Base-by-base conservation (phyloP, 2,113 vertebrate species). In the Scopus umbretta region DNA sequence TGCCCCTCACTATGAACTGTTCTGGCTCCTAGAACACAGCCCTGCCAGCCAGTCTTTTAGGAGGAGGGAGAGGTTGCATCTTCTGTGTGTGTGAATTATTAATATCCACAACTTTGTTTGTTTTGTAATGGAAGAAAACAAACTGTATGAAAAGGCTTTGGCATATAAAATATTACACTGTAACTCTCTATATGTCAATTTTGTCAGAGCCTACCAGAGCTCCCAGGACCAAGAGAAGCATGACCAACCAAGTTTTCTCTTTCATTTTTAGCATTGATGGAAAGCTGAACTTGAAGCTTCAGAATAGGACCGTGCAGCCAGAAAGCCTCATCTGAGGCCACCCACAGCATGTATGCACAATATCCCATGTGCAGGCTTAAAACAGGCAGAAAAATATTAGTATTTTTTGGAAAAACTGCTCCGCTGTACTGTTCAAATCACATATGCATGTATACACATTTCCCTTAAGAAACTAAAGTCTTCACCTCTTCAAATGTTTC, bases 401-500 rank as follows among this genome's bases (percentile, higher is more conserved):
- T 9, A 34, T 53, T 59, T 73, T 14, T 20, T 43, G n/a, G 30
- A 68, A 84, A n/a, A 19, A 71, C 19, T 66, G 15, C 38, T 75
- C 29, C 90, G n/a, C 59, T 65, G 25, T 53, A 92, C 29, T 43
- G 25, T 68, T 62, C 66, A 61, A 83, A 61, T 67, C 27, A 81
- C 1, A 6, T 19, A 70, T 34, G 20, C 40, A 87, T 19, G 23
- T 74, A 68, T 6, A 43, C 7, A 67, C n/a, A 50, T 62, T 78
- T 81, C 10, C 5, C 29, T 90, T 30, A 88, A 73, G 36, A 78
- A 79, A 45, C n/a, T 52, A 70, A 76, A 75, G 22, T 49, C 25
- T 70, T 96, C 94, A 99, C 98, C 98, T 99, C 97, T 75, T 98
- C 98, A 79, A 98, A 98, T 0, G 98, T 97, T 91, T 99, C 97